Evolutionary conservation across 2,888 invertebrate genomes (phyloP).

Genomic region (Enchytraeus crypticus): DNA sequence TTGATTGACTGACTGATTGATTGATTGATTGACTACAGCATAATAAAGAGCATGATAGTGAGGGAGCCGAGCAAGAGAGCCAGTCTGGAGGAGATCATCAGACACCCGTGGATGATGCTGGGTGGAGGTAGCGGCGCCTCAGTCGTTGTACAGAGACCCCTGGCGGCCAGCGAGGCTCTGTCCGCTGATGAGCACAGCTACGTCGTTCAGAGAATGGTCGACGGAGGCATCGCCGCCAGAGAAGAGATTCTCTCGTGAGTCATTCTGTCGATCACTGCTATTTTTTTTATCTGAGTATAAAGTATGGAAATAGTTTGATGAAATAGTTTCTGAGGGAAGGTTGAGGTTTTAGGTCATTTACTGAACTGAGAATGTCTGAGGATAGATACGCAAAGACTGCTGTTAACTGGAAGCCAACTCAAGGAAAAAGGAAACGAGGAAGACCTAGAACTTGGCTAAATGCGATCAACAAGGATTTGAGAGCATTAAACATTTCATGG

Average conservation of each 20-base stretch:
- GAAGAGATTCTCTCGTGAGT: constrained; percentile 82
- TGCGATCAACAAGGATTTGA: too few relatives aligned
- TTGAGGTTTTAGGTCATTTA: too few relatives aligned
- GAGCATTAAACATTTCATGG: too few relatives aligned
- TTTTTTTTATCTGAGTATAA: neutral
- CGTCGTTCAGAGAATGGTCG: constrained; percentile 90
- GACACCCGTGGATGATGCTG: constrained; percentile 75
- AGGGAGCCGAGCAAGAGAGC: constrained; percentile 85
- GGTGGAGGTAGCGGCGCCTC: constrained; percentile 27
- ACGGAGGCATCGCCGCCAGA: constrained; percentile 84
- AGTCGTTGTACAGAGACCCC: constrained; percentile 22
- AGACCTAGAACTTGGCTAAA: too few relatives aligned
- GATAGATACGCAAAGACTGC: too few relatives aligned
- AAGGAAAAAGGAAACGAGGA: too few relatives aligned
- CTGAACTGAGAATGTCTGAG: too few relatives aligned
- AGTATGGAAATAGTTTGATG: too few relatives aligned
- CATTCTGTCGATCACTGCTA: neutral
- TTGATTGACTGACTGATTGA: too few relatives aligned
- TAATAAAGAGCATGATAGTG: constrained; percentile 89
- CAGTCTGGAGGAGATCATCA: constrained; percentile 74
- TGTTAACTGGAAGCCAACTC: too few relatives aligned
- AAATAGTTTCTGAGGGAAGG: too few relatives aligned
- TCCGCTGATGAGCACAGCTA: constrained; percentile 81
- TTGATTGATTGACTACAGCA: too few relatives aligned
- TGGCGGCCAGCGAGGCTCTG: constrained; percentile 64